Conservation (phyloP, 2,113 vertebrate species). For the Neogobius melanostomus region DNA sequence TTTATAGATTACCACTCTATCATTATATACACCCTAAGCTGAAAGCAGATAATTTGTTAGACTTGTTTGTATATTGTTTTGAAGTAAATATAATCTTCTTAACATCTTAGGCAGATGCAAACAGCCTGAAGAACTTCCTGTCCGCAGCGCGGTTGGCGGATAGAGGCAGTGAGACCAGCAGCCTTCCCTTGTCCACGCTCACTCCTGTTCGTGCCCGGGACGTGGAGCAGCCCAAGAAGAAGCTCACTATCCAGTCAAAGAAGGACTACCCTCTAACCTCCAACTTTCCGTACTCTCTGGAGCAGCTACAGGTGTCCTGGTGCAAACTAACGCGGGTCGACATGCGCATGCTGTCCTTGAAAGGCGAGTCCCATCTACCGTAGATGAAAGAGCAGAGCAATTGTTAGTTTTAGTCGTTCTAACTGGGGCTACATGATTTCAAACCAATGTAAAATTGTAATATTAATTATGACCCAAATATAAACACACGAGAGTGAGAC, state of each 20-base stretch:
- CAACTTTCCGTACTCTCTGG: conserved; percentile 88
- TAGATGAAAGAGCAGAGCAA: not conserved
- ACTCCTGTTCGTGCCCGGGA: conserved; percentile 86
- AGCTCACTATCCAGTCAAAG: conserved; percentile 87
- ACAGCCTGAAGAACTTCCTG: conserved; percentile 89
- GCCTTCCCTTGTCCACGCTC: conserved; percentile 80
- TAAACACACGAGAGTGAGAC: too few relatives aligned
- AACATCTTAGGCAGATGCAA: conserved; percentile 81
- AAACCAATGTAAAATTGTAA: too few relatives aligned
- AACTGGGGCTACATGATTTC: too few relatives aligned
- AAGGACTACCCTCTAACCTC: conserved; percentile 92
- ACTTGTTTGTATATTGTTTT: conserved; percentile 1
- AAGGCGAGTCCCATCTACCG: conserved; percentile 41
- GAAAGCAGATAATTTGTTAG: too few relatives aligned
- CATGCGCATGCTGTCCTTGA: conserved; percentile 86
- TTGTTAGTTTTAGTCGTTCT: too few relatives aligned
- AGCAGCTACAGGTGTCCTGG: conserved; percentile 92
- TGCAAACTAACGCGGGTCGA: conserved; percentile 89
- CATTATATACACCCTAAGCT: too few relatives aligned
- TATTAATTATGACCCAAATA: too few relatives aligned
- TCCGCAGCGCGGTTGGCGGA: conserved; percentile 88
- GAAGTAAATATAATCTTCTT: not conserved
- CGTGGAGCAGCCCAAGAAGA: conserved; percentile 93
- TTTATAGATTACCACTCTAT: too few relatives aligned
- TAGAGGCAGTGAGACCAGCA: conserved; percentile 76